phyloP scores from a whole-genome alignment of 1,140 invertebrate species.

The Drosophila trapezifrons region DNA sequence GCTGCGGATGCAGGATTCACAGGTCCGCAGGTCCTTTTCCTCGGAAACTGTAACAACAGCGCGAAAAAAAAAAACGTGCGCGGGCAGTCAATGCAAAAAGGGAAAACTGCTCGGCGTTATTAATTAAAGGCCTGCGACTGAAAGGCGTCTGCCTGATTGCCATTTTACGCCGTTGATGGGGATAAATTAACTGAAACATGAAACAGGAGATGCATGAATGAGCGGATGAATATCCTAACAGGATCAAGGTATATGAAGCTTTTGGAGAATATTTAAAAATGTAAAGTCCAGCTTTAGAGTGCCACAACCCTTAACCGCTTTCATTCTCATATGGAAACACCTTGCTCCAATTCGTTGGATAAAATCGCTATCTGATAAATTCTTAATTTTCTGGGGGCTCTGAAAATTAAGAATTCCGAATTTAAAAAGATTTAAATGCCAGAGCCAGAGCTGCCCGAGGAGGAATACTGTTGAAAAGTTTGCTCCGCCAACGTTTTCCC shows the following conservation, averaged over 20 bases:
- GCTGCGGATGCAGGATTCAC: slow-evolving; percentile 3
- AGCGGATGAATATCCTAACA: slow-evolving; percentile 8
- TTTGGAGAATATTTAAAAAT: too few species aligned
- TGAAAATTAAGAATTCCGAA: background rate
- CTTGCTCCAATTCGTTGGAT: too few species aligned
- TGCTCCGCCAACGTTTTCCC: background rate
- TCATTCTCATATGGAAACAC: background rate
- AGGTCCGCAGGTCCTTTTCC: slow-evolving; percentile 5
- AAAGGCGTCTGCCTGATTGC: slow-evolving; percentile 25
- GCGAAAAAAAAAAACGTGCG: background rate
- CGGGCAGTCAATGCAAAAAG: slow-evolving; percentile 5
- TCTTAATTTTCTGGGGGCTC: background rate
- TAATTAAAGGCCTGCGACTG: slow-evolving; percentile 53
- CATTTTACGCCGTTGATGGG: slow-evolving; percentile 24
- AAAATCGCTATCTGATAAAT: background rate
- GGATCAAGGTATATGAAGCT: background rate
- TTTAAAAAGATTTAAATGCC: background rate
- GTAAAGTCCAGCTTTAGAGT: too few species aligned
- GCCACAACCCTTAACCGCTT: too few species aligned
- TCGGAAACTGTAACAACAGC: background rate
- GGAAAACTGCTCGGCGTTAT: slow-evolving; percentile 49
- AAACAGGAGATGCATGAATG: slow-evolving; percentile 7
- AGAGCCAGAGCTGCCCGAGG: too few species aligned
- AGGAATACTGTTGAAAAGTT: background rate
- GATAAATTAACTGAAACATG: slow-evolving; percentile 41